Conservation (phyloP, 92 coral and sea anemone species). For the Umimayanthus chanpuru region DNA sequence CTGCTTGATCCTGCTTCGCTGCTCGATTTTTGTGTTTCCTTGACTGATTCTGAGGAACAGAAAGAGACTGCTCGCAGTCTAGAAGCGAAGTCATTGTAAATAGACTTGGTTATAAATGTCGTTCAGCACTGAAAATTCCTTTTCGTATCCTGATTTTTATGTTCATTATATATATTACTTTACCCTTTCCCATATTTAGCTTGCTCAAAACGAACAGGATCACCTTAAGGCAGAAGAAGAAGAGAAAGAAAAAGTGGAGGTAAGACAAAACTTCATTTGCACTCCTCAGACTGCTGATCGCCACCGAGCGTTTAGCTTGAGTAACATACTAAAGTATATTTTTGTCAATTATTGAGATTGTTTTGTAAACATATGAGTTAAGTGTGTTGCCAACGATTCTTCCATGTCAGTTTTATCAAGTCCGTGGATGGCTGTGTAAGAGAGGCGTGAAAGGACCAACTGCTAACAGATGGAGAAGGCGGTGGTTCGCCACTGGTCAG, state of each 20-base stretch:
- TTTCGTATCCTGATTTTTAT: background rate
- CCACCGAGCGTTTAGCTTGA: too few relatives aligned
- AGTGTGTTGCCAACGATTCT: background rate
- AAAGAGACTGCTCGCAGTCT: too few relatives aligned
- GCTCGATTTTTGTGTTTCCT: too few relatives aligned
- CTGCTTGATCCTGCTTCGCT: too few relatives aligned
- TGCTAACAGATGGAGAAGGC: constrained; percentile 84
- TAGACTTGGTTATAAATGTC: background rate
- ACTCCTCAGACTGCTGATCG: too few relatives aligned
- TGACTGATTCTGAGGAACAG: too few relatives aligned
- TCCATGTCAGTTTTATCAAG: constrained; percentile 59
- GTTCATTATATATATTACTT: background rate
- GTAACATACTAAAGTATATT: too few relatives aligned
- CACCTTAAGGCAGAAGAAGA: constrained; percentile 26
- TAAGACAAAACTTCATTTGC: background rate
- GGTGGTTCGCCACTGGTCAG: constrained; percentile 95
- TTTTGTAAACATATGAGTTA: too few relatives aligned
- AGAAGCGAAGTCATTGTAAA: too few relatives aligned
- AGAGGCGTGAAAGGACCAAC: constrained; percentile 94
- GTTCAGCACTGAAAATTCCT: background rate
- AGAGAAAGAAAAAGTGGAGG: constrained; percentile 20
- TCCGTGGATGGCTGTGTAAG: constrained; percentile 97
- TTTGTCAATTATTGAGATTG: too few relatives aligned
- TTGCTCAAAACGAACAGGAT: constrained; percentile 25
- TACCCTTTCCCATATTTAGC: background rate